phyloP scores from a whole-genome alignment of 2,113 vertebrate genomes.

The Tragelaphus strepsiceros region DNA sequence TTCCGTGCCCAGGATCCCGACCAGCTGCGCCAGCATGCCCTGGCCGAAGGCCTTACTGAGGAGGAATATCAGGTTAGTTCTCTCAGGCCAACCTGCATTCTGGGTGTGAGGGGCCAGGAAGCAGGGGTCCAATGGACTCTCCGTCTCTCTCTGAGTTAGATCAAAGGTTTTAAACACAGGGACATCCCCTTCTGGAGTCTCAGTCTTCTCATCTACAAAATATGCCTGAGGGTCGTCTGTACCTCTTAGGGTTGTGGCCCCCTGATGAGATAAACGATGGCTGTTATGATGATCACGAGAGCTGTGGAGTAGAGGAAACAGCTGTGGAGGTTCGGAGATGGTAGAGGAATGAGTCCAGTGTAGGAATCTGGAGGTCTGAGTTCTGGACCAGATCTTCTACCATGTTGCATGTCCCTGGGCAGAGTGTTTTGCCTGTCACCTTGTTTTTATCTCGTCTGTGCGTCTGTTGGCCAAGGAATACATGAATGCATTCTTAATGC shows the following conservation, averaged over 20 bases:
- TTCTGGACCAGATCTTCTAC: background rate
- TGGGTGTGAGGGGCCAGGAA: background rate
- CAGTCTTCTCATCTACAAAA: background rate
- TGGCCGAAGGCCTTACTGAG: constrained; percentile 81
- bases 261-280: background rate
- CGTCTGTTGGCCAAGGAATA: background rate
- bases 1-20: constrained; percentile 86
- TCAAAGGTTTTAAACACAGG: background rate
- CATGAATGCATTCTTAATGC: background rate
- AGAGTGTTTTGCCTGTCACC: background rate
- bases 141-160: background rate
- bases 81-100: background rate
- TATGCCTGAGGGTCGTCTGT: background rate
- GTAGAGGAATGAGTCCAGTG: background rate
- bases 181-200: background rate
- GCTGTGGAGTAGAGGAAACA: background rate
- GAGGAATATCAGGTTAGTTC: constrained; percentile 89
- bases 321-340: background rate
- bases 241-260: background rate
- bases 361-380: background rate
- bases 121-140: background rate
- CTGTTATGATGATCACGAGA: background rate
- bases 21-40: constrained; percentile 82
- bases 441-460: background rate
- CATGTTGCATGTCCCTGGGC: background rate